phyloP scores from a whole-genome alignment of 2,888 invertebrate species.

The Caradrina clavipalpis region DNA sequence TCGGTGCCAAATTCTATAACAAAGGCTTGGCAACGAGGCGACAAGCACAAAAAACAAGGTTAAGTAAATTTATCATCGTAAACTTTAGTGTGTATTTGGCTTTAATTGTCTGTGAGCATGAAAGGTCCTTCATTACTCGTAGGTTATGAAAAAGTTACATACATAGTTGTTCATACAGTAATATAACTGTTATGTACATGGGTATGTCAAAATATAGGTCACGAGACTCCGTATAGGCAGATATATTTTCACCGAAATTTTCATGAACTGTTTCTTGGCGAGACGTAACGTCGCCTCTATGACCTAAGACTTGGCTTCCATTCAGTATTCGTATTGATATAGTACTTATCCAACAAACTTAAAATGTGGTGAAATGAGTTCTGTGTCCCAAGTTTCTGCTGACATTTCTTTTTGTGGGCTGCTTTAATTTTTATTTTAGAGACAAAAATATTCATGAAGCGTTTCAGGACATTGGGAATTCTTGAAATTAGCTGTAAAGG shows the following conservation, averaged over 20 bases:
- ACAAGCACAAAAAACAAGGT: slow-evolving; percentile 58
- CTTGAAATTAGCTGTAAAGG: too few species aligned
- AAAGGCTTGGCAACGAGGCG: slow-evolving; percentile 47
- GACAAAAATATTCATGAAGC: neutral
- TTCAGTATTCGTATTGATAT: slow-evolving; percentile 50
- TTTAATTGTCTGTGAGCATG: slow-evolving; percentile 31
- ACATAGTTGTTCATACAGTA: slow-evolving; percentile 8
- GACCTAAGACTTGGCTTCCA: slow-evolving; percentile 61
- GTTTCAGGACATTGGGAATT: too few species aligned
- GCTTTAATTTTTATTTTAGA: neutral
- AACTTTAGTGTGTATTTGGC: slow-evolving; percentile 37
- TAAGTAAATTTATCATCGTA: slow-evolving; percentile 52
- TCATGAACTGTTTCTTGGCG: slow-evolving; percentile 62
- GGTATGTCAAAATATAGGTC: slow-evolving; percentile 47
- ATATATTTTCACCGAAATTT: slow-evolving; percentile 44
- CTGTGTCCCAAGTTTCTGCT: slow-evolving; percentile 12
- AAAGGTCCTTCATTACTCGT: neutral
- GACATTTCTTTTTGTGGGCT: neutral
- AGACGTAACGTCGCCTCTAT: slow-evolving; percentile 61
- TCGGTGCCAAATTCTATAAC: slow-evolving; percentile 59
- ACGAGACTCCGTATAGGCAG: slow-evolving; percentile 12
- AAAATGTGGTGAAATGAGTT: slow-evolving; percentile 30
- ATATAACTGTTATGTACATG: slow-evolving; percentile 19
- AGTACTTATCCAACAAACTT: slow-evolving; percentile 35
- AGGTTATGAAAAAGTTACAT: slow-evolving; percentile 5